Percentiles rank a stretch among this genome's conserved stretches.
Conservation (phyloP, 2,888 invertebrate species). For the Ctena decussata region DNA sequence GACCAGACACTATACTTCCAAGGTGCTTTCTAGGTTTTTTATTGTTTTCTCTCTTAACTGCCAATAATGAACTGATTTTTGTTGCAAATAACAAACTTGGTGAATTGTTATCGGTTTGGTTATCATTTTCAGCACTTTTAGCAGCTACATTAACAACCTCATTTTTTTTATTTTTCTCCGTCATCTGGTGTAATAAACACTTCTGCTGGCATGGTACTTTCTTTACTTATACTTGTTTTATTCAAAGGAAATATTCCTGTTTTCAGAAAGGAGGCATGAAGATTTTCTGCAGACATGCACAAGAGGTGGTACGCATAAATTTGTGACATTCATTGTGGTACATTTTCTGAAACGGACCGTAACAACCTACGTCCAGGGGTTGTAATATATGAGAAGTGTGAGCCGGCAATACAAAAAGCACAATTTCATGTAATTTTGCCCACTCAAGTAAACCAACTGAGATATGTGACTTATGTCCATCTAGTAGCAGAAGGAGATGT, state of each 20-base stretch:
- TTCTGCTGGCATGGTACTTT: no score
- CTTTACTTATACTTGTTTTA: no score
- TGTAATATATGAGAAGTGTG: constrained; percentile 48
- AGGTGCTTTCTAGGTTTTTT: constrained; percentile 2
- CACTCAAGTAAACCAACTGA: constrained; percentile 41
- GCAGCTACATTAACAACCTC: background rate
- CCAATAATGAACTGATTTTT: background rate
- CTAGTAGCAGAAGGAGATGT: background rate
- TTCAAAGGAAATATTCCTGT: no score
- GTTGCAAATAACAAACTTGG: no score
- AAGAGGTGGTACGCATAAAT: constrained; percentile 21
- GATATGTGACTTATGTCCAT: constrained; percentile 16
- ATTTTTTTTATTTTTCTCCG: background rate
- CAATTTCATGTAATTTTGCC: constrained; percentile 29
- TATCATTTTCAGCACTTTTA: background rate
- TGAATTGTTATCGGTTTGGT: no score
- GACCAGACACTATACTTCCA: background rate
- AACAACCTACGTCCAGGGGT: constrained; percentile 51
- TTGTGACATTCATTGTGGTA: constrained; percentile 46
- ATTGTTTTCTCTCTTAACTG: background rate
- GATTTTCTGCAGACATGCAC: no score
- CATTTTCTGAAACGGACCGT: constrained; percentile 39
- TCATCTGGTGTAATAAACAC: no score
- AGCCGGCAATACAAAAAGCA: constrained; percentile 37
- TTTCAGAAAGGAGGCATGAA: no score